Conservation (phyloP, 2,797 vertebrate species). For the Xenentodon cancila region DNA sequence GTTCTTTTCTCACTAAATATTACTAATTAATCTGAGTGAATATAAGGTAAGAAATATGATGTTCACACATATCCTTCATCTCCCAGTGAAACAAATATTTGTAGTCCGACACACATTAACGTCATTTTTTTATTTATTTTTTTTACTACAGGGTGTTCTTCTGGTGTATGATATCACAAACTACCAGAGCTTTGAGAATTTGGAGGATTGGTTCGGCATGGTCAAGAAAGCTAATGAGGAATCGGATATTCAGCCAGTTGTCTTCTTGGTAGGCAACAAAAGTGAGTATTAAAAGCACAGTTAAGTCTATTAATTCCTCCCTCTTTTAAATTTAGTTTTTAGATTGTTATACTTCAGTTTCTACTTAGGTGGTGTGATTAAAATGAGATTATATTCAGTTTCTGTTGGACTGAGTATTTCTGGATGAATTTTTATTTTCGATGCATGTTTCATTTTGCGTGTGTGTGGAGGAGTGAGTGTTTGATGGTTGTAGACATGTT, state of each 20-base stretch:
- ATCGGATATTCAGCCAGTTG: constrained; percentile 88
- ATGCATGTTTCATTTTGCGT: constrained; percentile 40
- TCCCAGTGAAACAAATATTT: not conserved
- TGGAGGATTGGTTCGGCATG: constrained; percentile 95
- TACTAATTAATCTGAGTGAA: constrained; percentile 23
- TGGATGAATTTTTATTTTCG: constrained; percentile 18
- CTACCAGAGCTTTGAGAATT: constrained; percentile 97
- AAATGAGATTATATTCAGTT: constrained; percentile 12
- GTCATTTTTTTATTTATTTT: constrained; percentile 39
- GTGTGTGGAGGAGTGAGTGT: constrained; percentile 66
- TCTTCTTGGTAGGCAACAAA: constrained; percentile 97
- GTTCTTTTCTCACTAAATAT: constrained; percentile 50
- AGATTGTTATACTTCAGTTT: constrained; percentile 5
- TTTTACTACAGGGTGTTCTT: constrained; percentile 87
- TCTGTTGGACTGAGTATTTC: constrained; percentile 21
- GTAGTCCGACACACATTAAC: not conserved
- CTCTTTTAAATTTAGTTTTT: not conserved
- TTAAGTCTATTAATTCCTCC: not conserved
- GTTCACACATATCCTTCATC: not conserved
- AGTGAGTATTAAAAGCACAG: constrained; percentile 84
- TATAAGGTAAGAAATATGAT: constrained; percentile 4
- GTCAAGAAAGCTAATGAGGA: constrained; percentile 97
- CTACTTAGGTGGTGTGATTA: constrained; percentile 1
- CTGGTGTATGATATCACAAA: constrained; percentile 99
- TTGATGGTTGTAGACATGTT: constrained; percentile 65